These are phyloP conservation scores for Sitta europaea DNA, from an alignment of 2,113 vertebrate species.

Conservation along the genomic window DNA sequence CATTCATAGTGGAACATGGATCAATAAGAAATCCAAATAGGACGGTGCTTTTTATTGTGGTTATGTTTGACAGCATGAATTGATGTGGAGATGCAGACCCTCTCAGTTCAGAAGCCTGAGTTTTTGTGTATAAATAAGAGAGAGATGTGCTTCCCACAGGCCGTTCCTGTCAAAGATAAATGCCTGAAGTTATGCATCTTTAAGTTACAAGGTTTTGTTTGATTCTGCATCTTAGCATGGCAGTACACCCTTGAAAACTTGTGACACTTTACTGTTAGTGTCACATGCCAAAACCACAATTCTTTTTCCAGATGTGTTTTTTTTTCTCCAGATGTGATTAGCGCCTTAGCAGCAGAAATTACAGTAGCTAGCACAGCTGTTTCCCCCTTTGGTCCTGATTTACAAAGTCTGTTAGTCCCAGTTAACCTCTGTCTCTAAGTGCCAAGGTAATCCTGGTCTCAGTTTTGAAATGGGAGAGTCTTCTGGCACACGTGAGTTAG, in stretches of 20 bases:
- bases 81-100: not conserved
- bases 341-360: not conserved
- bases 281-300: not conserved
- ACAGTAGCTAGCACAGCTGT: not conserved
- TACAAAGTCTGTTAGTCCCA: not conserved
- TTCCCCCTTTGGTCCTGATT: not conserved
- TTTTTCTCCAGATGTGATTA: not conserved
- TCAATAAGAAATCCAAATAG: not conserved
- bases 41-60: not conserved
- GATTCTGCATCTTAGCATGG: not conserved
- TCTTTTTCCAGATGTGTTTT: not conserved
- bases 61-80: not conserved
- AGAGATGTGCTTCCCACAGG: not conserved
- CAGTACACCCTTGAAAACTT: not conserved
- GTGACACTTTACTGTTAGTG: not conserved
- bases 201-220: not conserved
- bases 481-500: not conserved
- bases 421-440: rapidly evolving
- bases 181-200: not conserved
- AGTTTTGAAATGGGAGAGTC: not conserved
- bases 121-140: not conserved
- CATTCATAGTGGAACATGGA: not conserved
- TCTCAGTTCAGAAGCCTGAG: not conserved
- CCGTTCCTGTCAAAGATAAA: not conserved
- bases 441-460: not conserved